A percentile compares a stretch with the other conserved stretches of the same genome.
Evolutionary conservation across 2,113 vertebrate genomes (phyloP).

Genomic region (Bungarus multicinctus): DNA sequence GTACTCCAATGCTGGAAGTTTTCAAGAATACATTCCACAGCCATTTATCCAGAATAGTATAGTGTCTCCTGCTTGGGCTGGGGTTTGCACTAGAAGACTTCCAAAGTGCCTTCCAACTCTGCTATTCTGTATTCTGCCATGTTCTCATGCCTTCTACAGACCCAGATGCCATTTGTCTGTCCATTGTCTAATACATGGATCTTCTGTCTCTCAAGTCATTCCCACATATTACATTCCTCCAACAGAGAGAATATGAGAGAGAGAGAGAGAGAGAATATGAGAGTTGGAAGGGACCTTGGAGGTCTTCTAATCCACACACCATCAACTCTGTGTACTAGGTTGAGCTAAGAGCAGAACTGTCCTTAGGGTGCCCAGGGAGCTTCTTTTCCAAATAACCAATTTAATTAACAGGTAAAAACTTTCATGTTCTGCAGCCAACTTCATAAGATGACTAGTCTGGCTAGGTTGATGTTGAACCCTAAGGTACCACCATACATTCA

Average conservation of each 20-base stretch:
- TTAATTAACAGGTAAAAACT: neutral
- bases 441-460: neutral
- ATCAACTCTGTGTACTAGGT: neutral
- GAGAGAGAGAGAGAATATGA: no score
- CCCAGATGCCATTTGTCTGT: neutral
- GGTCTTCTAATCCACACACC: neutral
- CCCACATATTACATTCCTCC: neutral
- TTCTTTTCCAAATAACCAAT: neutral
- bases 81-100: neutral
- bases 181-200: neutral
- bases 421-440: neutral
- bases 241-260: neutral
- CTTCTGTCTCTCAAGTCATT: neutral
- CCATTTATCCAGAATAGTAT: neutral
- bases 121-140: neutral
- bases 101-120: neutral
- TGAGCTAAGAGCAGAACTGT: neutral
- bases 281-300: no score
- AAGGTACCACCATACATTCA: neutral
- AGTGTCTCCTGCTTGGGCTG: neutral
- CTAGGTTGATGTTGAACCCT: neutral
- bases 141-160: neutral
- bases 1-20: neutral
- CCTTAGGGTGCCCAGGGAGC: neutral
- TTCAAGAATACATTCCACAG: neutral